Base-by-base conservation (phyloP, 2,797 vertebrate genomes). In the Denticeps clupeoides region DNA sequence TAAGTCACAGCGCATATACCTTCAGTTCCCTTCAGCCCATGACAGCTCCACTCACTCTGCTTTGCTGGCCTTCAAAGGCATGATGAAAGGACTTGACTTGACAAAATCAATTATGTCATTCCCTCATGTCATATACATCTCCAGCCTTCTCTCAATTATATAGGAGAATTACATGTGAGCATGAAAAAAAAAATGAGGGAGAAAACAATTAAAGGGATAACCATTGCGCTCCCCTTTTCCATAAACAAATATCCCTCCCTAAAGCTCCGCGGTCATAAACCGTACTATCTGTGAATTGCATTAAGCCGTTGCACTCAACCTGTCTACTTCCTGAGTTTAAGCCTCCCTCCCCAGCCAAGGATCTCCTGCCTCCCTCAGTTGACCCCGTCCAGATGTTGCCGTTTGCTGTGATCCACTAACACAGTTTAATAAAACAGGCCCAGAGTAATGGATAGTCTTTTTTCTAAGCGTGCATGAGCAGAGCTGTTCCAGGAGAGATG, bases 331-430 rank as follows among this genome's bases (percentile, higher is more conserved):
- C 35, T 19, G 35, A 38, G 38, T 38, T 38, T 38, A 38, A 38
- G 16, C 50, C 31, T 6, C 40, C 32, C 41, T 46, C 41, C 24
- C 42, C 40, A 11, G 27, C 31, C 23, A 35, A 21, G 35, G 35
- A 35, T 38, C 35, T 38, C 38, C 38, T 37, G 21, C 9, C 16
- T 38, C 35, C 35, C 35, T 38, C 18, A 38, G 38, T 16, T 41
- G 56, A 53, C 70, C 70, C 16, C 63, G 15, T 41, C 65, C 45
- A 49, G 70, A 67, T 71, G 67, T 71, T 71, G 69, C 75, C 73
- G 72, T 73, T 73, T 71, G 58, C 72, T 64, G 59, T 60, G 69
- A 62, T 74, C 71, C 63, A 78, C 79, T 66, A 75, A 76, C 69
- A 72, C 71, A 59, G 67, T 78, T 77, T 64, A 73, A 68, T 77